Percentiles rank a stretch among this genome's conserved stretches.
Evolutionary conservation across 37 sponge, comb jelly and placozoan genomes (phyloP).

Genomic region (Petrosia ficiformis): DNA sequence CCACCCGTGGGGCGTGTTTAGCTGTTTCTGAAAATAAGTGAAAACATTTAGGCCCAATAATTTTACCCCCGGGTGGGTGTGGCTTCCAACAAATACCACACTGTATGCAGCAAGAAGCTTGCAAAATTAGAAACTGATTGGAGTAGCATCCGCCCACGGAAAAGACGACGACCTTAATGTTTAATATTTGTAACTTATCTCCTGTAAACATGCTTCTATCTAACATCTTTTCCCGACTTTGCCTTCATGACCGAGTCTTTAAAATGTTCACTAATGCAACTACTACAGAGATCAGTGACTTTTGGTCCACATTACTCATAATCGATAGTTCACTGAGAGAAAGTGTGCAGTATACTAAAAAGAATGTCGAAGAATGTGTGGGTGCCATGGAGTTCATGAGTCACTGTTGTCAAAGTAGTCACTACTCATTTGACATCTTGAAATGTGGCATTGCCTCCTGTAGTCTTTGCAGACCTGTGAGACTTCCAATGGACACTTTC

Average conservation of each 20-base stretch:
- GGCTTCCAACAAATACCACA: too few species aligned
- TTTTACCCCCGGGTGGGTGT: too few species aligned
- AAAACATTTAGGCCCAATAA: too few species aligned
- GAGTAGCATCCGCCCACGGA: too few species aligned
- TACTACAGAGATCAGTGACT: conserved; percentile 1
- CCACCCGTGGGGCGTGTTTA: too few species aligned
- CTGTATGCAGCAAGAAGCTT: too few species aligned
- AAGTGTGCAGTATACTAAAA: neutral
- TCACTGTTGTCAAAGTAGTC: conserved; percentile 16
- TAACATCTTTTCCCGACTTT: neutral
- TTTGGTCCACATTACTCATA: neutral
- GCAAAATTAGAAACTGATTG: too few species aligned
- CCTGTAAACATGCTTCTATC: conserved; percentile 4
- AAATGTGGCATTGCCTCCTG: conserved; percentile 20
- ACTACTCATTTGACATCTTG: conserved; percentile 18
- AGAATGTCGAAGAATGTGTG: neutral
- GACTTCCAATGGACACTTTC: conserved; percentile 9
- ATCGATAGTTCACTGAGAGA: neutral
- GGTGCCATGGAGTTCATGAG: conserved; percentile 7
- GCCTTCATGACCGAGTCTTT: conserved; percentile 3
- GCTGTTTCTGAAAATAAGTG: too few species aligned
- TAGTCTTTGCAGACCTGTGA: conserved; percentile 21
- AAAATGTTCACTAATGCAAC: conserved; percentile 8
- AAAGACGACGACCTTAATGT: too few species aligned
- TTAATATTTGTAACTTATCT: conserved; percentile 1